Evolutionary conservation across 2,113 vertebrate genomes (phyloP).

Genomic region (Oreochromis spilurus): DNA sequence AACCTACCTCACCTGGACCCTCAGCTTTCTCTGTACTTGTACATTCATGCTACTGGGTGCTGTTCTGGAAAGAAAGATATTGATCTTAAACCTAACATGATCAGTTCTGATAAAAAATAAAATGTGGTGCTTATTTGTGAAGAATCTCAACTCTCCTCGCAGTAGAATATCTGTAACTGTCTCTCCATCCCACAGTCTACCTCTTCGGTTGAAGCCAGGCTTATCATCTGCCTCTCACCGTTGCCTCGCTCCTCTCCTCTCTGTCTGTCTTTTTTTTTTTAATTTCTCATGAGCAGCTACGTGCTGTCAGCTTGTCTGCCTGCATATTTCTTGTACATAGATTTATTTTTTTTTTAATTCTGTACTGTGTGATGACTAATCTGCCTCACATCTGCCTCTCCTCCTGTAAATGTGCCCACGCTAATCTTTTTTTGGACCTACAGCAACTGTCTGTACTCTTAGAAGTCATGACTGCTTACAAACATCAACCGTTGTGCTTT

Average conservation of each 20-base stretch:
- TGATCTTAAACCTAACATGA: background rate
- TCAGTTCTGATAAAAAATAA: background rate
- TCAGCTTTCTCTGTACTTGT: constrained; percentile 21
- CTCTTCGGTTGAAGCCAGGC: constrained; percentile 34
- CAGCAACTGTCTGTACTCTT: constrained; percentile 43
- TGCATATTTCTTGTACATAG: constrained; percentile 31
- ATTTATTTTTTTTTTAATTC: background rate
- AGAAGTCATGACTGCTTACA: background rate
- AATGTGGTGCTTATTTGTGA: background rate
- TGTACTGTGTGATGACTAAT: constrained; percentile 18
- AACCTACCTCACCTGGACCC: constrained; percentile 58
- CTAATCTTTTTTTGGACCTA: constrained; percentile 48
- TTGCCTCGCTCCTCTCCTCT: background rate
- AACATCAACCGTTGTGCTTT: constrained; percentile 22
- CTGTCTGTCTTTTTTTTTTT: background rate
- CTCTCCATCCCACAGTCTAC: constrained; percentile 5
- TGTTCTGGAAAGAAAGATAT: background rate
- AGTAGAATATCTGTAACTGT: background rate
- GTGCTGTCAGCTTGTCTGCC: background rate
- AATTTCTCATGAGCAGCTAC: background rate
- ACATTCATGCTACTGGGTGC: background rate
- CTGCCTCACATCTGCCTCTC: constrained; percentile 45
- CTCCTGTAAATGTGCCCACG: constrained; percentile 33
- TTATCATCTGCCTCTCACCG: background rate
- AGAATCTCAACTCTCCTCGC: background rate